A percentile compares a stretch with the other conserved stretches of the same genome.
These are phyloP conservation scores for Ochotona princeps DNA, from an alignment of 2,113 vertebrate genomes.

Conservation along the genomic window DNA sequence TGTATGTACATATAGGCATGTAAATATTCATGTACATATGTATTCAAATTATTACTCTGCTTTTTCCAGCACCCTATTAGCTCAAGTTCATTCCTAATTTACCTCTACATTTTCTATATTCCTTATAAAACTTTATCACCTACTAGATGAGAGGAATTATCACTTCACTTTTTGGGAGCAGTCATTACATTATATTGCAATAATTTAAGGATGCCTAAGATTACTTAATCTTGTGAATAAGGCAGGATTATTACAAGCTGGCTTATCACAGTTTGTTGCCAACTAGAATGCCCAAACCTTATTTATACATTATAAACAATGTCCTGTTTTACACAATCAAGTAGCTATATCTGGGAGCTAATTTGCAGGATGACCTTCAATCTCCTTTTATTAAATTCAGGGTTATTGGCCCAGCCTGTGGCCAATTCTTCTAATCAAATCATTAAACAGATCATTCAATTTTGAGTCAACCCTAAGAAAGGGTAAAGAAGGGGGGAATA, in stretches of 20 bases:
- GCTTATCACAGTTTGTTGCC: neutral
- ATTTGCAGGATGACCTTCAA: slow-evolving; percentile 9
- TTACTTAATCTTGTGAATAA: neutral
- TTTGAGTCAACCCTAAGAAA: slow-evolving; percentile 7
- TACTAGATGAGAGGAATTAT: neutral
- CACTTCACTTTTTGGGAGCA: neutral
- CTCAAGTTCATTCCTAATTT: neutral
- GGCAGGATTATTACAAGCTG: neutral
- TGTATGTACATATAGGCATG: neutral
- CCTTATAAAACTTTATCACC: neutral
- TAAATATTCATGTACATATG: neutral
- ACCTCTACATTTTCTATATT: neutral
- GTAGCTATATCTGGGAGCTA: neutral
- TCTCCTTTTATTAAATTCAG: slow-evolving; percentile 3
- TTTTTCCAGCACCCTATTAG: neutral
- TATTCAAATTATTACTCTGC: neutral
- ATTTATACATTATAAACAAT: neutral
- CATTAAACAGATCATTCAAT: neutral
- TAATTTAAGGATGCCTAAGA: slow-evolving; percentile 3
- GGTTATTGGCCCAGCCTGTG: neutral
- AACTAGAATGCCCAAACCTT: slow-evolving; percentile 9
- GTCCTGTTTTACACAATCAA: slow-evolving; percentile 7
- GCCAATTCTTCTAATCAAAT: neutral
- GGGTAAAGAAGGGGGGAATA: neutral
- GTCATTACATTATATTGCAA: neutral